Conservation (phyloP, 1,140 invertebrate genomes). For the Danaus plexippus region DNA sequence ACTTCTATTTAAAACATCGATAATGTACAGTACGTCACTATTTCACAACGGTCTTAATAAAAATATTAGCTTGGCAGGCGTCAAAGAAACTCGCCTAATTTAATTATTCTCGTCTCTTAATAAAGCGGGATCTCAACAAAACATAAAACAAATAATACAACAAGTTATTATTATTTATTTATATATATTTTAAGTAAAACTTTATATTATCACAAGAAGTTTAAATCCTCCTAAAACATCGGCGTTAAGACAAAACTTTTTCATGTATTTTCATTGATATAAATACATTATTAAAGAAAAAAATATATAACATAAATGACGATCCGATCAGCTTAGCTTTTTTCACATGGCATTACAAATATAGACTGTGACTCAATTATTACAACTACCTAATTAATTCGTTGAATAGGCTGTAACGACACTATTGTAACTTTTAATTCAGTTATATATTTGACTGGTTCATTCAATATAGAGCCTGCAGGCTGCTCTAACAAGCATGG, state of each 20-base stretch:
- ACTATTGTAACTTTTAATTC: neutral
- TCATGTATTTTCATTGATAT: neutral
- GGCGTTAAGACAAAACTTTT: neutral
- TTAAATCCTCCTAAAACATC: no score
- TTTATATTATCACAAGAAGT: constrained; percentile 2
- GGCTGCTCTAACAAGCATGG: constrained; percentile 18
- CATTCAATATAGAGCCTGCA: constrained; percentile 4
- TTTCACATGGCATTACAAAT: no score
- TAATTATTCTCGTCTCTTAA: constrained; percentile 57
- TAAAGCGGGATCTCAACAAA: constrained; percentile 41
- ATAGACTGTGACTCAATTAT: no score
- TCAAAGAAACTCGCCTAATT: constrained; percentile 63
- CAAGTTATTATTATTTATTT: constrained; percentile 9
- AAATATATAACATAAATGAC: constrained; percentile 12
- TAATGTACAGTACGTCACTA: no score
- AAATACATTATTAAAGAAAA: neutral
- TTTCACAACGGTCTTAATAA: constrained; percentile 39
- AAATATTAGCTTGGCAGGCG: constrained; percentile 55
- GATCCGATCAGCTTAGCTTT: no score
- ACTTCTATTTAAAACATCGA: neutral
- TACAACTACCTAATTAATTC: no score
- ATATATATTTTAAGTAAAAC: constrained; percentile 3
- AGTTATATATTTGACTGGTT: neutral
- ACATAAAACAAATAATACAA: constrained; percentile 44
- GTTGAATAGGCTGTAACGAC: no score